phyloP scores from a whole-genome alignment of 2,797 vertebrate genomes.

The Eulemur coronatus region DNA sequence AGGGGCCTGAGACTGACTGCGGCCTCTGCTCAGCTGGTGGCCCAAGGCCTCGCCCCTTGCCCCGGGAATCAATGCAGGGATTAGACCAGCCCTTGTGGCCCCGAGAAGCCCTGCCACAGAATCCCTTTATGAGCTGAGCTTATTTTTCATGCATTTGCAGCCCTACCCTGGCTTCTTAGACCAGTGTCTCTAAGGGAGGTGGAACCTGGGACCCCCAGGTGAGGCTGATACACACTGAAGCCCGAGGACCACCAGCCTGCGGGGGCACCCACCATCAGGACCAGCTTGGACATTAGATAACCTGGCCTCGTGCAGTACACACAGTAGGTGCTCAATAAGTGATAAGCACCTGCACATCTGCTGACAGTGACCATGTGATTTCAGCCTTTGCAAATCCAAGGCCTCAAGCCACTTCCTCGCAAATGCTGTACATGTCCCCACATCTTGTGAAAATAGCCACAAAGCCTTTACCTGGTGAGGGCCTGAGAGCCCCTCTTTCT shows the following conservation, averaged over 20 bases:
- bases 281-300: not conserved
- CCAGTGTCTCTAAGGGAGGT: not conserved
- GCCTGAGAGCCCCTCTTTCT: not conserved
- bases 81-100: not conserved
- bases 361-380: not conserved
- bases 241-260: not conserved
- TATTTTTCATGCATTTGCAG: not conserved
- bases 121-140: not conserved
- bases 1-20: not conserved
- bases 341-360: not conserved
- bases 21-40: no score
- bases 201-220: not conserved
- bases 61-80: not conserved
- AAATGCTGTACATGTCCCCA: not conserved
- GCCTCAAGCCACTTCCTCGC: not conserved
- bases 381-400: not conserved
- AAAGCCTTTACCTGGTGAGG: not conserved
- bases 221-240: not conserved
- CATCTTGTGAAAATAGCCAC: not conserved
- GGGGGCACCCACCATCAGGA: not conserved
- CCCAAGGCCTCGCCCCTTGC: not conserved
- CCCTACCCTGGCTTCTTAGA: no score
- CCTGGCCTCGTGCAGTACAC: not conserved
- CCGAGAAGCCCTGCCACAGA: not conserved
- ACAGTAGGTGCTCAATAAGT: not conserved